Percentiles rank a stretch among this genome's conserved stretches.
phyloP scores from a whole-genome alignment of 2,113 vertebrate species.

The Neolamprologus cancellatus region DNA sequence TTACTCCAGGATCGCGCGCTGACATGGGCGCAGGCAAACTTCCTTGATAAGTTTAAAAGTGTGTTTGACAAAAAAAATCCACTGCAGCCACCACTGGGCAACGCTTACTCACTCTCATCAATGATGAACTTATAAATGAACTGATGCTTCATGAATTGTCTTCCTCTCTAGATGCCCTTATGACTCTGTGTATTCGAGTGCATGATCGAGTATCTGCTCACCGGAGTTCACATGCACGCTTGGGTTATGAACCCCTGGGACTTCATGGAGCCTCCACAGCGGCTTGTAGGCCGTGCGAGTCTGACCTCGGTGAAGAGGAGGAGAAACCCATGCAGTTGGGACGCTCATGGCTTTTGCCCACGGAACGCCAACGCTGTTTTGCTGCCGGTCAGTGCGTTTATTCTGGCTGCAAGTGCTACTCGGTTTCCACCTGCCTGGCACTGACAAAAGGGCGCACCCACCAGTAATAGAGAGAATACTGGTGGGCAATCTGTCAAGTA shows the following conservation, averaged over 20 bases:
- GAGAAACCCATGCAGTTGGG: not conserved
- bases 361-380: fast-evolving
- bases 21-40: not conserved
- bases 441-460: not conserved
- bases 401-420: not conserved
- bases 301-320: not conserved
- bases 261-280: not conserved
- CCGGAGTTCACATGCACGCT: not conserved
- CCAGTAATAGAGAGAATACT: not conserved
- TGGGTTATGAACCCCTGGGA: not conserved
- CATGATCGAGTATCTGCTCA: not conserved
- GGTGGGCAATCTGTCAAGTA: not conserved
- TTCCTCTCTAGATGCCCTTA: not conserved
- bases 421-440: not conserved
- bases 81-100: not conserved
- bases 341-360: not conserved
- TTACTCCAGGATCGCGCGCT: not conserved
- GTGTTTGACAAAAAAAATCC: not conserved
- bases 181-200: not conserved
- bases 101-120: not conserved
- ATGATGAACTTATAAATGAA: not conserved
- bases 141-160: not conserved
- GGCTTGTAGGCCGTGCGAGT: not conserved
- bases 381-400: not conserved
- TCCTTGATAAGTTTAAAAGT: not conserved